Base-by-base conservation (phyloP, 2,888 invertebrate genomes). In the Panzeria rudis region DNA sequence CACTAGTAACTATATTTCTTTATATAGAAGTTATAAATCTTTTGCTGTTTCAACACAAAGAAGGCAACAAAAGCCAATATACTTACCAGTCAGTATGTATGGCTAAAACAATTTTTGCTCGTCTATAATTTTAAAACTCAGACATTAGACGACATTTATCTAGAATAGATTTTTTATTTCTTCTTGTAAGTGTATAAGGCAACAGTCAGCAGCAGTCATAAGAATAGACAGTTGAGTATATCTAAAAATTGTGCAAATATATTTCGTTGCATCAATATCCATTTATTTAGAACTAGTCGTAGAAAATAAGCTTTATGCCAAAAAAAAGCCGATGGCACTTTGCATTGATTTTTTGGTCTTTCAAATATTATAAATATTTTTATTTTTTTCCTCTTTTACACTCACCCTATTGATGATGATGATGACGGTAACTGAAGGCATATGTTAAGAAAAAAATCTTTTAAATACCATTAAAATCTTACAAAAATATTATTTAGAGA, bases 111-210 rank as follows among this genome's bases (percentile, higher is more conserved):
- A 38, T 52, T 75, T 54, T 29, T 20, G 25, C 56, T 71, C 15
- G 25, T 29, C 64, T 61, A 68, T 61, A 61, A 81, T 32, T 59
- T 75, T 23, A 68, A 47, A 75, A 75, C 72, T 61, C 81, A 81
- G 77, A 84, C 84, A 84, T 82, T 79, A 79, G 85, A 79, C 71
- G 85, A 85, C 82, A 82, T 85, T 85, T 78, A 78, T 75, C 69
- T 59, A 38, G 68, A 59, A 50, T 38, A 59, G 38, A 32, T 4
- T 66, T 76, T 41, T 13, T 15, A 17, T 64, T n/a, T n/a, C 52
- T 9, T n/a, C 17, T 17, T 47, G n/a, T 7, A 44, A 44, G 41
- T 25, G 23, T 5, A 52, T n/a, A 76, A 52, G 17, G 71, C 78
- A 82, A 77, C 68, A 82, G 73, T 71, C 78, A 73, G 66, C 78